Percentiles rank a stretch among this genome's conserved stretches.
These are phyloP conservation scores for Pleuronectes platessa DNA, from an alignment of 2,113 vertebrate genomes.

Conservation along the genomic window DNA sequence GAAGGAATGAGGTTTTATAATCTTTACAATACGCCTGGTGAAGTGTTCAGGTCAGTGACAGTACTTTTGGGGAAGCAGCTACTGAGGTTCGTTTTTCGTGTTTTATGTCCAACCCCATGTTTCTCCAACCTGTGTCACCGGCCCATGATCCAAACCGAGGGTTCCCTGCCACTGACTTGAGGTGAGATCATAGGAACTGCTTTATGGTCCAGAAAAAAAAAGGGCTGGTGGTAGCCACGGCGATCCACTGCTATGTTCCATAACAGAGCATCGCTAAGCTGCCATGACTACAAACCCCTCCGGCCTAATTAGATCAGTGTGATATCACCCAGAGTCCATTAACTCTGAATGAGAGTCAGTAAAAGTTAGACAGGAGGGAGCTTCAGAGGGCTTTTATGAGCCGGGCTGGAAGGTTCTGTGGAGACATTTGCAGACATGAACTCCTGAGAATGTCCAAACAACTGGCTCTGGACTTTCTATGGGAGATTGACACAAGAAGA, in stretches of 20 bases:
- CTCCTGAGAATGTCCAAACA: not conserved
- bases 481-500: not conserved
- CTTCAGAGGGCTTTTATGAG: slow-evolving; percentile 35
- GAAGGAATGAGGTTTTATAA: not conserved
- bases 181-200: slow-evolving; percentile 69
- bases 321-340: slow-evolving; percentile 69
- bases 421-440: not conserved
- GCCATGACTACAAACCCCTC: slow-evolving; percentile 61
- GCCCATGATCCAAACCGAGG: slow-evolving; percentile 14
- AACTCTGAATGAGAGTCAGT: slow-evolving; percentile 38
- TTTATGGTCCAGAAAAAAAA: slow-evolving; percentile 60
- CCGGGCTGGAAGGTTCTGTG: slow-evolving; percentile 34
- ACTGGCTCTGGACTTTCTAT: not conserved
- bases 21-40: not conserved
- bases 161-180: slow-evolving; percentile 54
- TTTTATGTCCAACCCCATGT: slow-evolving; percentile 14
- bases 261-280: slow-evolving; percentile 73
- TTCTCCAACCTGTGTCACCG: slow-evolving; percentile 19
- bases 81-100: not conserved
- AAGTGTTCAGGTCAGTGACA: not conserved
- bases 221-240: slow-evolving; percentile 62
- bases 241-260: slow-evolving; percentile 68
- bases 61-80: not conserved
- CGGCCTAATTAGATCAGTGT: slow-evolving; percentile 69
- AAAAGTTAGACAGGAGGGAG: slow-evolving; percentile 29